These are phyloP conservation scores for Plestiodon gilberti DNA, from an alignment of 2,113 vertebrate species.

Conservation along the genomic window DNA sequence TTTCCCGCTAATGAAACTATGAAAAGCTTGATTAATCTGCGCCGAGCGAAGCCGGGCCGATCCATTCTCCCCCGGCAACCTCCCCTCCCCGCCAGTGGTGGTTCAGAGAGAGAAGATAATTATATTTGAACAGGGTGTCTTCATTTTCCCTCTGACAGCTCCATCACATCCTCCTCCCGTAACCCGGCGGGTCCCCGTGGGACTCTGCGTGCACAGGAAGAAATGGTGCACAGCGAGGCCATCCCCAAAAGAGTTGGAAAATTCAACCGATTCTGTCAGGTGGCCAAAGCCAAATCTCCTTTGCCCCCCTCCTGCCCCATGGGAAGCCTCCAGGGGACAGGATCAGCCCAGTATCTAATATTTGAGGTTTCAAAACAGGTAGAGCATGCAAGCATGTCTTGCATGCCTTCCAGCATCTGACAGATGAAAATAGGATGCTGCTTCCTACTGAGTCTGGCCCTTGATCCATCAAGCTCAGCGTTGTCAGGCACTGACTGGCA, in stretches of 20 bases:
- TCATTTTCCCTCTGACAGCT: neutral
- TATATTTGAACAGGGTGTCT: constrained; percentile 2
- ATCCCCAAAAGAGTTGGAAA: neutral
- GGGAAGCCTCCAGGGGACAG: neutral
- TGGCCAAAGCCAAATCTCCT: no score
- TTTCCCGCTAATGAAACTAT: constrained; percentile 19
- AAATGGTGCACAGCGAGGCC: neutral
- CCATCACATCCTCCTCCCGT: neutral
- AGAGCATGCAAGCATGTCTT: no score
- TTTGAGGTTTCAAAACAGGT: no score
- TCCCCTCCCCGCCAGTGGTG: neutral
- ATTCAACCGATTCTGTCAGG: neutral
- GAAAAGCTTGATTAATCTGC: constrained; percentile 4
- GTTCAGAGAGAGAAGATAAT: neutral
- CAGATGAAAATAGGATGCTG: no score
- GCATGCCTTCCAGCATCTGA: no score
- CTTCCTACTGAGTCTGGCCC: no score
- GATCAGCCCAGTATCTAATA: neutral
- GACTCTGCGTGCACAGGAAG: neutral
- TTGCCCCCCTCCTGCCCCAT: no score
- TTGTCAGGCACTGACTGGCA: no score
- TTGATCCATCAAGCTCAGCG: no score
- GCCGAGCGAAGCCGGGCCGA: neutral
- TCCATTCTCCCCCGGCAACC: neutral
- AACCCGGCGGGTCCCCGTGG: neutral